Base-by-base conservation (phyloP, 1,140 invertebrate genomes). In the Brachionus asplanchnoidis region DNA sequence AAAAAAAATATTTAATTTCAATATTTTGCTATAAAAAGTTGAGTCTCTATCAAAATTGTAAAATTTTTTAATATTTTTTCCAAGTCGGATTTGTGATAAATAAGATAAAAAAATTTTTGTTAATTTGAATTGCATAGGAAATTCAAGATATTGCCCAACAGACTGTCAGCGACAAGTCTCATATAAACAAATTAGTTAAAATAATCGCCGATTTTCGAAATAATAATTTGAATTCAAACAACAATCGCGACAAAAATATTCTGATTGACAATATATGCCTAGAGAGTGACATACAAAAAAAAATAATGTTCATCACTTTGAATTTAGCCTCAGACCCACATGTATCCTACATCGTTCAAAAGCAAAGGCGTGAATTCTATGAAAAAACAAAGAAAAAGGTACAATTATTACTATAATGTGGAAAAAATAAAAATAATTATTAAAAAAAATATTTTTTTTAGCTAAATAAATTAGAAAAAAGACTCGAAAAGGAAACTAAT, bases 251-350 rank as follows among this genome's bases (percentile, higher is more conserved):
- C 53, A 82, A 82, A 46, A 60, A 82, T 40, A 65, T 82, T 2
- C 17, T 82, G 1, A 65, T 82, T 14, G 79, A 82, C n/a, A 82
- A 82, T 17, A 20, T 65, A 3, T 65, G 79, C 42, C 32, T 32
- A 42, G 79, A 82, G 23, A 44, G 32, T 82, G 79, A 82, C 44
- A 82, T 82, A 44, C 79, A 82, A 82, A 82, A 82, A 68, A 60
- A 68, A 23, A 65, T 82, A 23, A 82, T 82, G 79, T 44, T 65
- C 28, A 68, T 82, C 3, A 65, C 53, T 32, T 26, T 82, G 11
- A 68, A 46, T 26, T 40, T 82, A 26, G 79, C 79, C 17, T 82
- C 79, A 11, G 79, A 82, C 14, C 79, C 79, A 0, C 65, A 65
- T 60, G 79, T 82, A 36, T 44, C 32, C 40, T 60, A 65, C 26